These are phyloP conservation scores for Archivesica marissinica DNA, from an alignment of 1,140 invertebrate species.

Conservation along the genomic window DNA sequence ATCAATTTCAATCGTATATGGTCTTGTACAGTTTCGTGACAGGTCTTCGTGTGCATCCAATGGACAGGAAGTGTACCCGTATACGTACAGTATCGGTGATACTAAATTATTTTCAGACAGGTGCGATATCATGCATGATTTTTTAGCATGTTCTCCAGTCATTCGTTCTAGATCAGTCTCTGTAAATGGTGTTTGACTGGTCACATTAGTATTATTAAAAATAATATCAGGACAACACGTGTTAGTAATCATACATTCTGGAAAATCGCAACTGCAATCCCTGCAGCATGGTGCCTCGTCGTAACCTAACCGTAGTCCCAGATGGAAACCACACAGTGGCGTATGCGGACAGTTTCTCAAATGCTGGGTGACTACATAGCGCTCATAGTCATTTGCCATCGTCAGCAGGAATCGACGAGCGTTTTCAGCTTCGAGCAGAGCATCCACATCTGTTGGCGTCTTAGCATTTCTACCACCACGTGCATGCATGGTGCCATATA, in stretches of 20 bases:
- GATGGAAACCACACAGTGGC: not conserved
- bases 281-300: not conserved
- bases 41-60: not conserved
- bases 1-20: not conserved
- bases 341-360: not conserved
- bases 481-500: too few relatives aligned
- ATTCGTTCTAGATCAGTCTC: not conserved
- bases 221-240: not conserved
- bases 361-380: not conserved
- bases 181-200: not conserved
- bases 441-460: too few relatives aligned
- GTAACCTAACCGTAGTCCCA: not conserved
- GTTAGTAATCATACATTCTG: not conserved
- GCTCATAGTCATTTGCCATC: not conserved
- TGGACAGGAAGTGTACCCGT: not conserved
- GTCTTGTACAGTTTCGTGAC: not conserved
- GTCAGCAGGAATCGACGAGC: too few relatives aligned
- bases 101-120: not conserved
- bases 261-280: not conserved
- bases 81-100: not conserved
- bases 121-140: not conserved
- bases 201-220: not conserved
- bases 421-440: too few relatives aligned
- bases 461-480: too few relatives aligned
- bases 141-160: not conserved